These are phyloP conservation scores for human (Homo sapiens) DNA, from an alignment of 2,113 vertebrate genomes.

Conservation along the genomic window DNA sequence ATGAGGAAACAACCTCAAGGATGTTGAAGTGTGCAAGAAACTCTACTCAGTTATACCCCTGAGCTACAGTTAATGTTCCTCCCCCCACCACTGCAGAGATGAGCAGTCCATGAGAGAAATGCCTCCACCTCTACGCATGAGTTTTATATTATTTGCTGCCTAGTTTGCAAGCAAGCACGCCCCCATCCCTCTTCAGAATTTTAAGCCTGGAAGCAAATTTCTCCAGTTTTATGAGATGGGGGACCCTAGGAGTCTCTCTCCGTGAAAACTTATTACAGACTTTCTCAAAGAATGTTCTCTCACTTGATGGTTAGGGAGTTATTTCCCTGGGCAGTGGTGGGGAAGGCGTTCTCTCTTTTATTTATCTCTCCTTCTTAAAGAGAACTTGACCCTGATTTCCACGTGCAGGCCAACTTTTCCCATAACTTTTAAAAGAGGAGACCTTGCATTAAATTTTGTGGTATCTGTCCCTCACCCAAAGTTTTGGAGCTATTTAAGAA, in stretches of 20 bases:
- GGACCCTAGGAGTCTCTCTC: not conserved
- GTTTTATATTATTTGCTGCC: not conserved
- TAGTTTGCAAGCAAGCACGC: not conserved
- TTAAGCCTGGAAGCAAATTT: constrained; percentile 4
- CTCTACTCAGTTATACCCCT: not conserved
- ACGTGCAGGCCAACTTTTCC: not conserved
- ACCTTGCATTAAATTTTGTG: not conserved
- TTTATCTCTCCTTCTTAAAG: not conserved
- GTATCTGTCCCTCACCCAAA: not conserved
- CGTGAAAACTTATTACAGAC: constrained; percentile 29
- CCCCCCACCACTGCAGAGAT: not conserved
- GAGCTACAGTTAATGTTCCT: not conserved
- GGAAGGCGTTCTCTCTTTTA: not conserved
- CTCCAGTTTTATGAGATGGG: not conserved
- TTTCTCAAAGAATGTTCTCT: constrained; percentile 38
- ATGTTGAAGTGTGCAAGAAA: not conserved
- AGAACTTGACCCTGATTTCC: not conserved
- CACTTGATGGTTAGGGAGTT: not conserved
- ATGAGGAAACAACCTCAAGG: not conserved
- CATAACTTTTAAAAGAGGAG: not conserved
- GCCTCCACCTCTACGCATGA: not conserved
- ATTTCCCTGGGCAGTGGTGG: not conserved
- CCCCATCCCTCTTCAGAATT: not conserved
- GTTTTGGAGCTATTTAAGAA: not conserved
- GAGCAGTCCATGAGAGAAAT: not conserved